A percentile compares a stretch with the other conserved stretches of the same genome.
These are phyloP conservation scores for Echinarachnius parma DNA, from an alignment of 53 echinoderm and acorn worm species.

Conservation along the genomic window DNA sequence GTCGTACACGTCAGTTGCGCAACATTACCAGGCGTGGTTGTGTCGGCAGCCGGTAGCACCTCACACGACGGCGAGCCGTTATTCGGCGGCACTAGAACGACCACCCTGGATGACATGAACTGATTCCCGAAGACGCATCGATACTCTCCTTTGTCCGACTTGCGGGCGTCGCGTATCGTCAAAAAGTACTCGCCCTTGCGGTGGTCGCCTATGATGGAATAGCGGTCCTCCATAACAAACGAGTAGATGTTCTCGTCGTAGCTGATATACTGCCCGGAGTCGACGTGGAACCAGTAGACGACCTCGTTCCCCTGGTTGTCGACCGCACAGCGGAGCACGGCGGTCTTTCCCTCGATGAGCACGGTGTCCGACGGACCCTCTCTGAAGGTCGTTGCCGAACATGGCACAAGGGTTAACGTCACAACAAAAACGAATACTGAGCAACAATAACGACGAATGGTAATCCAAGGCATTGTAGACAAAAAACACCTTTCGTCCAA, in stretches of 20 bases:
- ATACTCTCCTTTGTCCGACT: constrained; percentile 65
- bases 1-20: constrained; percentile 57
- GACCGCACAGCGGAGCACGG: constrained; percentile 59
- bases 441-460: too few relatives aligned
- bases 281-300: constrained; percentile 63
- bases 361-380: constrained; percentile 50
- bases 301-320: constrained; percentile 35
- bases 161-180: constrained; percentile 46
- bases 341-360: constrained; percentile 53
- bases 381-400: too few relatives aligned
- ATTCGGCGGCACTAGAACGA: constrained; percentile 42
- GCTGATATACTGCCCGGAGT: constrained; percentile 50
- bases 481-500: too few relatives aligned
- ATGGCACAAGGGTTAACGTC: too few relatives aligned
- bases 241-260: constrained; percentile 42
- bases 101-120: constrained; percentile 51
- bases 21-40: constrained; percentile 38
- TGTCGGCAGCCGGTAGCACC: constrained; percentile 46
- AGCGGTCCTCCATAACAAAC: constrained; percentile 41
- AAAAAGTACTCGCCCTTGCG: constrained; percentile 58
- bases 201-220: constrained; percentile 60
- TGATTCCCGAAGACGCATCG: constrained; percentile 51
- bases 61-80: constrained; percentile 57
- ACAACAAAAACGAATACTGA: too few relatives aligned
- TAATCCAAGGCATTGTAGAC: too few relatives aligned